Conservation (phyloP, 2,888 invertebrate species). For the Chrysodeixis includens region DNA sequence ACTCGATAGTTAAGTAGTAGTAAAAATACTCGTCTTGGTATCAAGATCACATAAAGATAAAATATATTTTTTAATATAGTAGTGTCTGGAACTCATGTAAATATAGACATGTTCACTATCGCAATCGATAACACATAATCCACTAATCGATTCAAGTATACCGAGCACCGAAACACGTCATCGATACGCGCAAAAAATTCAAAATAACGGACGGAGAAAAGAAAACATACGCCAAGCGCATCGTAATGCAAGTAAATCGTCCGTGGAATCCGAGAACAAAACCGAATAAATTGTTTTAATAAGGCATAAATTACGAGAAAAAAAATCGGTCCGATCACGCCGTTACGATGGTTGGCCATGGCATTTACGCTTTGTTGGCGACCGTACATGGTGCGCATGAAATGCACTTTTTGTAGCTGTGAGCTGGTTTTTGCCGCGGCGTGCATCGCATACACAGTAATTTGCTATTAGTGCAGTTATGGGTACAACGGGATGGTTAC, state of each 20-base stretch:
- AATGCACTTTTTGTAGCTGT: conserved; percentile 78
- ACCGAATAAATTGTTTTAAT: conserved; percentile 86
- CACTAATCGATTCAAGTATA: conserved; percentile 48
- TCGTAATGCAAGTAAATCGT: conserved; percentile 80
- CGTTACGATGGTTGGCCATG: conserved; percentile 87
- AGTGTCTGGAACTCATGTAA: background rate
- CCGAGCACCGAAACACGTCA: conserved; percentile 43
- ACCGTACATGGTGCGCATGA: conserved; percentile 78
- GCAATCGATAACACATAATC: conserved; percentile 45
- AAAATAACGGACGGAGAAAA: conserved; percentile 78
- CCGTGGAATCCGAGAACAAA: conserved; percentile 80
- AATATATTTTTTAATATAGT: conserved; percentile 9
- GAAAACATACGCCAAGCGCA: conserved; percentile 76
- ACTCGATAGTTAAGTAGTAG: background rate
- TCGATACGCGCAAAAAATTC: conserved; percentile 61
- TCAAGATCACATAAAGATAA: background rate
- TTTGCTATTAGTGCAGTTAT: conserved; percentile 72
- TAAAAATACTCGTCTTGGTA: background rate
- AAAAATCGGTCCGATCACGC: conserved; percentile 77
- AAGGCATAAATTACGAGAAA: conserved; percentile 83
- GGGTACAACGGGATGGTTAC: conserved; percentile 63
- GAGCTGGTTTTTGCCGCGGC: conserved; percentile 64
- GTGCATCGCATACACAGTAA: conserved; percentile 64
- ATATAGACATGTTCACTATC: conserved; percentile 17
- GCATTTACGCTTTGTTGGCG: conserved; percentile 86